Conservation (phyloP, 2,888 invertebrate species). For the Pantelozetes paolii region DNA sequence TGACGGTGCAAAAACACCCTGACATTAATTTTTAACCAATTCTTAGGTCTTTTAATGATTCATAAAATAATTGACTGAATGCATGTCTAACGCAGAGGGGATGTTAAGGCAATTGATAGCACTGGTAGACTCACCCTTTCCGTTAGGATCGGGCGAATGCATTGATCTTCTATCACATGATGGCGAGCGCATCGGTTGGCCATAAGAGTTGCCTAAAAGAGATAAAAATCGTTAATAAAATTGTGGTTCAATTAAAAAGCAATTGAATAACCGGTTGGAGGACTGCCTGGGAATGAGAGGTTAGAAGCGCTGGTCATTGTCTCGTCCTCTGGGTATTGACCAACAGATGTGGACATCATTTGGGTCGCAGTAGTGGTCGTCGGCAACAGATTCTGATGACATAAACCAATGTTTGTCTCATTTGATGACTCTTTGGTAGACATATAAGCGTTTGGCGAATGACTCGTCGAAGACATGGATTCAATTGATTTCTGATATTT, state of each 20-base stretch:
- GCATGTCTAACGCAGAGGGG: background rate
- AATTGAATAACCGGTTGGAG: background rate
- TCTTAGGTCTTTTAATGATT: no score
- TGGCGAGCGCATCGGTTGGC: conserved; percentile 26
- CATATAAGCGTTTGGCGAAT: conserved; percentile 20
- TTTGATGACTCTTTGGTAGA: conserved; percentile 19
- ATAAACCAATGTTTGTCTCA: background rate
- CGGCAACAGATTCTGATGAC: conserved; percentile 27
- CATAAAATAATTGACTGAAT: no score
- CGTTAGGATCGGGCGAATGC: conserved; percentile 24
- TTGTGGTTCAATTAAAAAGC: background rate
- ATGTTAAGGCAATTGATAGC: no score
- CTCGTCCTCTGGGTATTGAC: conserved; percentile 18
- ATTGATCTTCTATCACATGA: conserved; percentile 28
- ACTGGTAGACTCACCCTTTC: background rate
- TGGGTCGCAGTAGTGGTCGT: background rate
- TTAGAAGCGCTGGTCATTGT: conserved; percentile 30
- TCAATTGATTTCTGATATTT: conserved; percentile 23
- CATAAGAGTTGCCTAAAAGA: conserved; percentile 23
- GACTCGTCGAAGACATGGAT: background rate
- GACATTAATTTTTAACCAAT: no score
- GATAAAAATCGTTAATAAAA: background rate
- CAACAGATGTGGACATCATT: background rate
- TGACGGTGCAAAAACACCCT: no score
- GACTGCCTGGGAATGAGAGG: conserved; percentile 18